Percentiles rank a stretch among this genome's conserved stretches.
Conservation (phyloP, 2,113 vertebrate species). For the Cariama cristata region DNA sequence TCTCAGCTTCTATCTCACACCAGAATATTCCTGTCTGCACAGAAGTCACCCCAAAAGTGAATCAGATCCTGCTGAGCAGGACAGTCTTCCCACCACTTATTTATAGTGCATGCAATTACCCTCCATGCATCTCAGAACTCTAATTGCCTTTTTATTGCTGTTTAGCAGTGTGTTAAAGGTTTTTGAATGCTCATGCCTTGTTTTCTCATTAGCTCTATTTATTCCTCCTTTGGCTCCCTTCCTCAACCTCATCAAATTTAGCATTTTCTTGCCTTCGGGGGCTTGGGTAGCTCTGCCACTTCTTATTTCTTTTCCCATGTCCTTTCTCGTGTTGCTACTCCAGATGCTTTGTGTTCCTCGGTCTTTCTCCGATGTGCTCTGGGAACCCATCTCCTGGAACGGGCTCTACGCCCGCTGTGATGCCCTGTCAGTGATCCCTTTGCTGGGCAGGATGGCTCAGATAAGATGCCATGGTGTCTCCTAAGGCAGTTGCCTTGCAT, state of each 20-base stretch:
- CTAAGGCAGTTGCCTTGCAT: background rate
- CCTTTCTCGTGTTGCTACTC: background rate
- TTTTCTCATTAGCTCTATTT: conserved; percentile 66
- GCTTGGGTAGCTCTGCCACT: background rate
- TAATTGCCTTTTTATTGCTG: conserved; percentile 73
- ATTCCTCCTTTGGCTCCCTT: conserved; percentile 60
- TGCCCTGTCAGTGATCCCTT: background rate
- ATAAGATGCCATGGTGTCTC: background rate
- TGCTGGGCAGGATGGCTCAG: background rate
- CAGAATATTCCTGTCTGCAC: background rate
- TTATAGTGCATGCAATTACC: conserved; percentile 57
- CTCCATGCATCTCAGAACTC: conserved; percentile 25
- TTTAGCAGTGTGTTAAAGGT: conserved; percentile 66
- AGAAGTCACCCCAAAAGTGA: conserved; percentile 56
- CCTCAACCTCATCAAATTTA: conserved; percentile 38
- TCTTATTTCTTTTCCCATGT: background rate
- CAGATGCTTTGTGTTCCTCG: background rate
- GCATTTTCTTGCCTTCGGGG: background rate
- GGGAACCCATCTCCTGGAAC: background rate
- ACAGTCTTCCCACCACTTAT: conserved; percentile 45
- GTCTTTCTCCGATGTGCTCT: rapidly evolving
- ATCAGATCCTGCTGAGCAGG: conserved; percentile 30
- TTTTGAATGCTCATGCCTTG: conserved; percentile 59
- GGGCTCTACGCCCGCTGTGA: background rate
- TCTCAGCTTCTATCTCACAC: background rate